phyloP scores from a whole-genome alignment of 2,797 vertebrate genomes.

The Pogonophryne albipinna region DNA sequence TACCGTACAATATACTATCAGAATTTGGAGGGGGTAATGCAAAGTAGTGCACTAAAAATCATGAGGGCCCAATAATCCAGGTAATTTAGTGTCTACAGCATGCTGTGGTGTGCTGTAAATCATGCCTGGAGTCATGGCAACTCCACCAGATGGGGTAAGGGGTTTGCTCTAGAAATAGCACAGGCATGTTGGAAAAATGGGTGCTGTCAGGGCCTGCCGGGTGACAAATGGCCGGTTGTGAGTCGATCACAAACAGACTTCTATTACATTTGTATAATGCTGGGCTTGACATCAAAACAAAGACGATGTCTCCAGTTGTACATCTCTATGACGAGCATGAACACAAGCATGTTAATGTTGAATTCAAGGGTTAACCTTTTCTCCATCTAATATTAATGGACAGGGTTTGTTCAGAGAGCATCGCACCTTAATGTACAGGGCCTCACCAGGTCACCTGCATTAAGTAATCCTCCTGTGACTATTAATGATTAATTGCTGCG shows the following conservation, averaged over 20 bases:
- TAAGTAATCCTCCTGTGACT: conserved; percentile 58
- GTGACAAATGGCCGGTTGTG: conserved; percentile 76
- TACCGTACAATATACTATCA: conserved; percentile 65
- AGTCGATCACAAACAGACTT: conserved; percentile 66
- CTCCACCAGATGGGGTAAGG: conserved; percentile 79
- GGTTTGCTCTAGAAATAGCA: conserved; percentile 81
- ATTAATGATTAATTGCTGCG: conserved; percentile 79
- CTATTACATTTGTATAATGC: conserved; percentile 57
- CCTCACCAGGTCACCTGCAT: conserved; percentile 31
- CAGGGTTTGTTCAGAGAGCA: conserved; percentile 53
- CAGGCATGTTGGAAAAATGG: conserved; percentile 74
- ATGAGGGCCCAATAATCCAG: conserved; percentile 83
- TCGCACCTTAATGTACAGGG: conserved; percentile 40
- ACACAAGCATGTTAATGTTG: conserved; percentile 41
- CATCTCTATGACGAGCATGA: conserved; percentile 23
- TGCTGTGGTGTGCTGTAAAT: conserved; percentile 80
- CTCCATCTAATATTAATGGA: conserved; percentile 57
- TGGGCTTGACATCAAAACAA: conserved; percentile 61
- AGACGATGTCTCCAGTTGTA: conserved; percentile 40
- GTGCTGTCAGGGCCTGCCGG: conserved; percentile 58
- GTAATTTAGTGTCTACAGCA: conserved; percentile 84
- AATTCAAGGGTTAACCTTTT: conserved; percentile 52
- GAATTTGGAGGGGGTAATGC: conserved; percentile 72
- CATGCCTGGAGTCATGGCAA: conserved; percentile 75
- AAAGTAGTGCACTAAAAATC: conserved; percentile 81